phyloP scores from a whole-genome alignment of 2,797 vertebrate species.

The Melanotaenia trifasciata region DNA sequence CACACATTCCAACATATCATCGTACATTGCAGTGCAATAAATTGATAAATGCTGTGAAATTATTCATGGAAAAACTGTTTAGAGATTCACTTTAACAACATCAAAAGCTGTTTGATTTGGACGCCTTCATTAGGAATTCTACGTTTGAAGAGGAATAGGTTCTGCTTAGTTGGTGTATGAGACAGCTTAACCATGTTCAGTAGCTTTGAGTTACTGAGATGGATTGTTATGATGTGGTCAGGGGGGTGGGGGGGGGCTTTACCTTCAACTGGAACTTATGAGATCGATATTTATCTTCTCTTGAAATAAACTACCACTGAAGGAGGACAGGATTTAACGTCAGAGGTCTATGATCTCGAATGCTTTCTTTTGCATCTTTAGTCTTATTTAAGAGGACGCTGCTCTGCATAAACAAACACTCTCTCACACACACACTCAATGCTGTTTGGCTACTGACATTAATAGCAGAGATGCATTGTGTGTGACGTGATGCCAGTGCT shows the following conservation, averaged over 20 bases:
- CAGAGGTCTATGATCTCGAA: conserved; percentile 32
- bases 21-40: conserved; percentile 7
- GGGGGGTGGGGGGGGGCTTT: not conserved
- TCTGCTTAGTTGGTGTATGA: conserved; percentile 24
- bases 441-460: conserved; percentile 29
- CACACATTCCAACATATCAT: conserved; percentile 1
- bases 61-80: conserved; percentile 30
- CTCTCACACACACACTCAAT: not conserved
- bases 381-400: conserved; percentile 3
- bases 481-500: conserved; percentile 21
- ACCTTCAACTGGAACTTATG: conserved; percentile 49
- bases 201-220: conserved; percentile 46
- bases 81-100: conserved; percentile 43
- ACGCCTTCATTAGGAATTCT: conserved; percentile 24
- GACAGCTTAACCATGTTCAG: conserved; percentile 25
- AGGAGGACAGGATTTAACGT: conserved; percentile 37
- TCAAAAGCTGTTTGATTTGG: conserved; percentile 42
- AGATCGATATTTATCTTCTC: conserved; percentile 55
- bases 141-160: conserved; percentile 34
- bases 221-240: conserved; percentile 29
- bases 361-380: conserved; percentile 34
- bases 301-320: conserved; percentile 38
- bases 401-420: conserved; percentile 33
- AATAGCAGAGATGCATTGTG: conserved; percentile 13
- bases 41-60: conserved; percentile 27